Percentiles rank a stretch among this genome's conserved stretches.
These are phyloP conservation scores for Pristionchus exspectatus DNA, from an alignment of 2,888 invertebrate genomes.

Conservation along the genomic window DNA sequence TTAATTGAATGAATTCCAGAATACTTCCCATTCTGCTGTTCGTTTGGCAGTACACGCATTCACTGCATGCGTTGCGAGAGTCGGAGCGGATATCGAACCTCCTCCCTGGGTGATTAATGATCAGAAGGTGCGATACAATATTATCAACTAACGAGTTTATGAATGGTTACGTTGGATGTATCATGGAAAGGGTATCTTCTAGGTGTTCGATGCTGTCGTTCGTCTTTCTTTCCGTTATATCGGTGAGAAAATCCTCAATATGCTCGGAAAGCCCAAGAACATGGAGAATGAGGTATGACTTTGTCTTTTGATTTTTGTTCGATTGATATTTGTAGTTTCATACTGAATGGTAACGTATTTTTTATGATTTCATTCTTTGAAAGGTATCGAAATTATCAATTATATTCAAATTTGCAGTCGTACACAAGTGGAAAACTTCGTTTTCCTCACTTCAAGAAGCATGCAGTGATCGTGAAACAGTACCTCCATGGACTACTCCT, in stretches of 20 bases:
- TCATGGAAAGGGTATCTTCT: slow-evolving; percentile 23
- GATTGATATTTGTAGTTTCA: not conserved
- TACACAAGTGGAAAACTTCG: slow-evolving; percentile 2
- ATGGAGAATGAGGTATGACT: slow-evolving; percentile 30
- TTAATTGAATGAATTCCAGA: slow-evolving; percentile 45
- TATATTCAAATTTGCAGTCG: slow-evolving; percentile 20
- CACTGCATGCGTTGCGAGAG: slow-evolving; percentile 73
- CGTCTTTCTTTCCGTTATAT: slow-evolving; percentile 72
- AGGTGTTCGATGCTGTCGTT: slow-evolving; percentile 73
- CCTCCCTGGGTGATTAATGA: slow-evolving; percentile 72
- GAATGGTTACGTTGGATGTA: not conserved
- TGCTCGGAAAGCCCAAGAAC: slow-evolving; percentile 59
- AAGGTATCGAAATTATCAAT: not conserved
- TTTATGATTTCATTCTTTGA: not conserved
- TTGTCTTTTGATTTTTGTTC: not conserved
- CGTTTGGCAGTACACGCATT: slow-evolving; percentile 73
- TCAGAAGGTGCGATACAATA: slow-evolving; percentile 63
- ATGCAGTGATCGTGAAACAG: slow-evolving; percentile 61
- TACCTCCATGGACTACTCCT: slow-evolving; percentile 64
- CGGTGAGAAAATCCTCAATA: slow-evolving; percentile 65
- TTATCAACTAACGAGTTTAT: not conserved
- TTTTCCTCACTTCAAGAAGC: slow-evolving; percentile 66
- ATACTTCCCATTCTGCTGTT: slow-evolving; percentile 59
- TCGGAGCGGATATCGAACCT: slow-evolving; percentile 72
- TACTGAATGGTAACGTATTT: not conserved